Conservation (phyloP, 2,113 vertebrate genomes). For the Addax nasomaculatus region DNA sequence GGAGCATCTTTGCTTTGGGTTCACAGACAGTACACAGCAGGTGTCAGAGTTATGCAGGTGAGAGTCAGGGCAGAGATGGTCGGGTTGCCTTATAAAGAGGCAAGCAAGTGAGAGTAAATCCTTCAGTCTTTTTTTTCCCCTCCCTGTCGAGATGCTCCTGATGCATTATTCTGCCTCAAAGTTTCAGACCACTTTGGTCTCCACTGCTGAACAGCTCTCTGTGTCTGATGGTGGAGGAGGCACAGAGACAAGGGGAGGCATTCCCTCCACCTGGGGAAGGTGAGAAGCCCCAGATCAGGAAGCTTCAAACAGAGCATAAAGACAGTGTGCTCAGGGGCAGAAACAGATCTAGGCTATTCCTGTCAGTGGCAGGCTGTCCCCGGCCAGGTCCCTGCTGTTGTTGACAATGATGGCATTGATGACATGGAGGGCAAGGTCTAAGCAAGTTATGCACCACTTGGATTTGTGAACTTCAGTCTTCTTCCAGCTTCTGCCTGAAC, state of each 20-base stretch:
- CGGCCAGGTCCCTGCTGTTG: background rate
- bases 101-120: background rate
- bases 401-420: background rate
- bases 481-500: background rate
- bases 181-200: background rate
- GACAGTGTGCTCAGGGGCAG: background rate
- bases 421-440: background rate
- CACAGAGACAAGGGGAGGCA: background rate
- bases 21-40: background rate
- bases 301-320: background rate
- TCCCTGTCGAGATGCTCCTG: background rate
- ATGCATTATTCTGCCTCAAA: background rate
- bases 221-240: background rate
- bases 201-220: background rate
- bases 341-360: background rate
- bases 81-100: background rate
- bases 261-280: background rate
- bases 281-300: background rate
- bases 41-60: background rate
- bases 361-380: background rate
- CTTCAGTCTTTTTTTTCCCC: background rate
- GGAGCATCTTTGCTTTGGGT: background rate
- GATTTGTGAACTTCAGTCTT: background rate
- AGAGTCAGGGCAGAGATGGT: background rate
- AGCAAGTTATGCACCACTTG: background rate